Evolutionary conservation across 2,797 vertebrate genomes (phyloP), one percentile per base, ranked within the genome.

Genomic region (Sebastes hubbsi): DNA sequence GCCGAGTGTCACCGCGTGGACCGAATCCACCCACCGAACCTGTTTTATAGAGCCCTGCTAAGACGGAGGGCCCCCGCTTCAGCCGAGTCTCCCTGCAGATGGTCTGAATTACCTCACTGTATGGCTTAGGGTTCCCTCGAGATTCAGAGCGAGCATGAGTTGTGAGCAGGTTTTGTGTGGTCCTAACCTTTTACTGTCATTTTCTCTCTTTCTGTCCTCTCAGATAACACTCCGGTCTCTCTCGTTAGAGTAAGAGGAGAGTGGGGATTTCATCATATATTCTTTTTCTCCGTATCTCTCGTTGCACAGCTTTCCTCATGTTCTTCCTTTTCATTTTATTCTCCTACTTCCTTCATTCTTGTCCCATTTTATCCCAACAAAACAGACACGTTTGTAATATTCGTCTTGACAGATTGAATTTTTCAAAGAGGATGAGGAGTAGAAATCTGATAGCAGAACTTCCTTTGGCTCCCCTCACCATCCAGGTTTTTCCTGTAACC

Each of bases 41-140:
- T 52, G 76, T 82, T 90, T 89, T 79, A 89, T 68, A 25, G 82
- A 83, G 42, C 67, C 73, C 78, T 66, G 72, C 78, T 87, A 73
- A 84, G 76, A 80, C 36, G 67, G 64, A 77, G 78, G 82, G 63
- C 77, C 85, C 80, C 83, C 83, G 67, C 78, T 62, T 72, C 73
- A 69, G 84, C 42, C 69, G 1, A 29, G 70, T 54, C 71, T 70
- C 81, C 64, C 67, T 85, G 80, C 94, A 95, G 87, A 95, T 95
- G 95, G 86, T 93, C 88, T 91, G 91, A 85, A 94, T 95, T 94
- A 95, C 87, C 88, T 94, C 90, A 80, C 86, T 85, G 92, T 85
- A 80, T 32, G 82, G 83, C 86, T 86, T 81, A 89, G 75, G 80
- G 78, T 65, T 92, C 94, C 91, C 92, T 11, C 4, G 92, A 91